phyloP scores from a whole-genome alignment of 2,797 vertebrate genomes.

The Enteromius treurensis region DNA sequence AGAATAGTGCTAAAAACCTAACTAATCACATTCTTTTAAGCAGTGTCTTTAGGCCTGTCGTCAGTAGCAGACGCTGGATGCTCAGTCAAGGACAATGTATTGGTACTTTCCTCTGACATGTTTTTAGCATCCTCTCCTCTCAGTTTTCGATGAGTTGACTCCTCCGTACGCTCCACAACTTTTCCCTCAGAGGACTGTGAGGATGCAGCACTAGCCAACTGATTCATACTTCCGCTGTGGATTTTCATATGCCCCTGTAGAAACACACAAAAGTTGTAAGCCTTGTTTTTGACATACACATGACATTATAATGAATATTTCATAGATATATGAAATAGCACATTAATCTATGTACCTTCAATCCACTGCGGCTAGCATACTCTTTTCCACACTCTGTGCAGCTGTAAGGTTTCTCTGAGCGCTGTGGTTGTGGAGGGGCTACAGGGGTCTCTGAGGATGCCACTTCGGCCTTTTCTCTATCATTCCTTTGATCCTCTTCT shows the following conservation, averaged over 20 bases:
- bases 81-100: conserved; percentile 66
- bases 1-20: conserved; percentile 56
- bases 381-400: conserved; percentile 84
- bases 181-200: conserved; percentile 58
- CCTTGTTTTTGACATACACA: neutral
- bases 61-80: conserved; percentile 57
- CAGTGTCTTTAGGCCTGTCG: conserved; percentile 62
- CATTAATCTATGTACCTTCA: conserved; percentile 73
- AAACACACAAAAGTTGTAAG: conserved; percentile 21
- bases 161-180: conserved; percentile 63
- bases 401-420: conserved; percentile 82
- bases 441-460: conserved; percentile 46
- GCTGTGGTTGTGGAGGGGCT: conserved; percentile 61
- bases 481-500: conserved; percentile 53
- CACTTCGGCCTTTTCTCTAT: conserved; percentile 57
- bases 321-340: neutral
- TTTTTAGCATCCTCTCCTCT: conserved; percentile 66
- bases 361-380: conserved; percentile 83
- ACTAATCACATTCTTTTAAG: conserved; percentile 65
- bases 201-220: conserved; percentile 60
- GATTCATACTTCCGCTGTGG: conserved; percentile 73
- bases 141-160: conserved; percentile 63
- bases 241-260: conserved; percentile 83
- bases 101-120: conserved; percentile 63
- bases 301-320: neutral